These are phyloP conservation scores for Scolanthus callimorphus DNA, from an alignment of 92 coral and sea anemone species.

Conservation along the genomic window DNA sequence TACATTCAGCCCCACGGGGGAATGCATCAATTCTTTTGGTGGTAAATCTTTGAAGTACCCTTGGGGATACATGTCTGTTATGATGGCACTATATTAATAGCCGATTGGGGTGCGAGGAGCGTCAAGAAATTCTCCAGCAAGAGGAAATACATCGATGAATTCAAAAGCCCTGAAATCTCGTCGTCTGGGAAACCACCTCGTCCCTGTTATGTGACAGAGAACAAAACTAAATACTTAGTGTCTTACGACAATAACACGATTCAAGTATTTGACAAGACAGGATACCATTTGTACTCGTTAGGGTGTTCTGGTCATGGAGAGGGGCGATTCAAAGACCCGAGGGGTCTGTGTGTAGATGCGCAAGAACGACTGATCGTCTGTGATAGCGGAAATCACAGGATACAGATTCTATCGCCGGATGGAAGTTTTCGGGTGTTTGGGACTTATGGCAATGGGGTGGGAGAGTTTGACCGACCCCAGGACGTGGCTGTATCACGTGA, in stretches of 20 bases:
- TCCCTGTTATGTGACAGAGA: slow-evolving; percentile 65
- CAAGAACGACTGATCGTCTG: slow-evolving; percentile 60
- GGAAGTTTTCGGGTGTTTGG: slow-evolving; percentile 62
- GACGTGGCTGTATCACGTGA: slow-evolving; percentile 43
- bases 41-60: slow-evolving; percentile 61
- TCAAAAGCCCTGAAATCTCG: slow-evolving; percentile 13
- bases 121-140: slow-evolving; percentile 64
- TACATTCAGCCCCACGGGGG: slow-evolving; percentile 52
- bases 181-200: slow-evolving; percentile 43
- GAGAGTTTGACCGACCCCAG: slow-evolving; percentile 75
- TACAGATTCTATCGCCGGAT: slow-evolving; percentile 61
- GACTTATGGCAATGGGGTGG: slow-evolving; percentile 49
- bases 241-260: slow-evolving; percentile 60
- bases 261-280: slow-evolving; percentile 52
- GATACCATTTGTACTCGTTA: slow-evolving; percentile 53
- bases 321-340: slow-evolving; percentile 66
- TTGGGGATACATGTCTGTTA: slow-evolving; percentile 61
- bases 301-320: slow-evolving; percentile 48
- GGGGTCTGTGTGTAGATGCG: slow-evolving; percentile 62
- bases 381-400: slow-evolving; percentile 80
- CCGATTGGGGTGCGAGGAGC: slow-evolving; percentile 71
- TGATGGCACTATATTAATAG: slow-evolving; percentile 49
- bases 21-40: slow-evolving; percentile 57
- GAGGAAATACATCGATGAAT: slow-evolving; percentile 31
- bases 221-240: slow-evolving; percentile 59